Conservation (phyloP, 2,888 invertebrate species). For the Volucella bombylans region DNA sequence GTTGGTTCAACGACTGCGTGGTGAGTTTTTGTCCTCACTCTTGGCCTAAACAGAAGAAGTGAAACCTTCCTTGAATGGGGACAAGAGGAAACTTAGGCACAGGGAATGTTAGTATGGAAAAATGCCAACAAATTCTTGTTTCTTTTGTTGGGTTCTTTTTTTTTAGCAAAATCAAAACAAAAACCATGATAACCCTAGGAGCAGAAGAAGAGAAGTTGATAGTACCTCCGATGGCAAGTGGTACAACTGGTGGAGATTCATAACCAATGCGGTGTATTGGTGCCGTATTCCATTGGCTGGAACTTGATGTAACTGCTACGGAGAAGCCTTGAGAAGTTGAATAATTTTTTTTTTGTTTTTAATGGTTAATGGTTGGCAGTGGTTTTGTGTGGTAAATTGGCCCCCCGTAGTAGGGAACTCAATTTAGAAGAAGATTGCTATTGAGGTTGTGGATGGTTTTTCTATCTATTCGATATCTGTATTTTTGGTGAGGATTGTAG, state of each 20-base stretch:
- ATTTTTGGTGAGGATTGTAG: too few species aligned
- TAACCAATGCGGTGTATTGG: not conserved
- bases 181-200: conserved; percentile 39
- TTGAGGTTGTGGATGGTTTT: too few species aligned
- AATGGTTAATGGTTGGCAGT: conserved; percentile 53
- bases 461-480: too few species aligned
- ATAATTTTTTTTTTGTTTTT: conserved; percentile 2
- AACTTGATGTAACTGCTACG: conserved; percentile 24
- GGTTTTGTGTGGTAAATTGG: conserved; percentile 14
- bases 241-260: conserved; percentile 11
- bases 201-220: too few species aligned
- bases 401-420: too few species aligned
- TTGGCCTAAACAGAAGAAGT: conserved; percentile 19
- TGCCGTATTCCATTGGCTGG: conserved; percentile 18
- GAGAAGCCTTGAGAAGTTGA: not conserved
- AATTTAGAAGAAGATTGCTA: too few species aligned
- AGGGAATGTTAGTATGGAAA: conserved; percentile 12
- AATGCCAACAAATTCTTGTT: conserved; percentile 23
- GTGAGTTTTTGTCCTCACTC: conserved; percentile 32
- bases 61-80: not conserved
- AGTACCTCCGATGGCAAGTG: not conserved
- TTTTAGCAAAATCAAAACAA: conserved; percentile 56
- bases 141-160: conserved; percentile 24
- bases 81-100: conserved; percentile 27
- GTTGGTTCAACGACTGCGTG: conserved; percentile 68